phyloP scores from a whole-genome alignment of 2,113 vertebrate genomes.

The Apaloderma vittatum region DNA sequence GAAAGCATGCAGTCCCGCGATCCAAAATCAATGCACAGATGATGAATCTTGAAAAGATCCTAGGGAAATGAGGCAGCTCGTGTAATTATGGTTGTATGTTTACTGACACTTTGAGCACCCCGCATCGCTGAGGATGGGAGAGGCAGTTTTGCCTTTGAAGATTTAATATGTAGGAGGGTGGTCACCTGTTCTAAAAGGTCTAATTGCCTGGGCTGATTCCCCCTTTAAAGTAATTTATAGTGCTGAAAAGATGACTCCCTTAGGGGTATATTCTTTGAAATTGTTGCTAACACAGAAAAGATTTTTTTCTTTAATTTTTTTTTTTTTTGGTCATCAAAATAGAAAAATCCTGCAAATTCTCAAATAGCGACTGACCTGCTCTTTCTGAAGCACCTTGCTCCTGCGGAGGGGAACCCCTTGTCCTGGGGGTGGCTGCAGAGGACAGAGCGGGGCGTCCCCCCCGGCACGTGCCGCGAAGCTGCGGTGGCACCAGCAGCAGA shows the following conservation, averaged over 20 bases:
- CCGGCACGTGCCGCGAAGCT: background rate
- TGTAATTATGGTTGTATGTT: background rate
- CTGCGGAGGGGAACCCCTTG: background rate
- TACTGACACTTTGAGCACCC: background rate
- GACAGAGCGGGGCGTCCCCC: background rate
- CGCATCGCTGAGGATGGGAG: background rate
- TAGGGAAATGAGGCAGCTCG: constrained; percentile 17
- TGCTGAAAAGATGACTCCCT: constrained; percentile 10
- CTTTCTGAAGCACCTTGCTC: background rate
- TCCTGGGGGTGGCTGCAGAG: background rate
- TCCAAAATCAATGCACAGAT: background rate
- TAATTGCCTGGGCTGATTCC: constrained; percentile 48
- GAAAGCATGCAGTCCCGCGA: background rate
- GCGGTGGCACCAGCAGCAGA: constrained; percentile 14
- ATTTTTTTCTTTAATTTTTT: background rate
- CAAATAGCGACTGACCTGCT: background rate
- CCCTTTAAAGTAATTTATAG: constrained; percentile 23
- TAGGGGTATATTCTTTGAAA: background rate
- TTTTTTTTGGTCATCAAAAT: background rate
- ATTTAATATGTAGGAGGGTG: background rate
- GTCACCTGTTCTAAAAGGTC: constrained; percentile 30
- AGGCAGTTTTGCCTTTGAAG: background rate
- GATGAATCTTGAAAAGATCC: background rate
- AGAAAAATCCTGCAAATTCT: background rate
- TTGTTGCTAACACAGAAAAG: background rate